Evolutionary conservation across 35 echinoderm and acorn worm species (phyloP).

Genomic region (Apostichopus californicus): DNA sequence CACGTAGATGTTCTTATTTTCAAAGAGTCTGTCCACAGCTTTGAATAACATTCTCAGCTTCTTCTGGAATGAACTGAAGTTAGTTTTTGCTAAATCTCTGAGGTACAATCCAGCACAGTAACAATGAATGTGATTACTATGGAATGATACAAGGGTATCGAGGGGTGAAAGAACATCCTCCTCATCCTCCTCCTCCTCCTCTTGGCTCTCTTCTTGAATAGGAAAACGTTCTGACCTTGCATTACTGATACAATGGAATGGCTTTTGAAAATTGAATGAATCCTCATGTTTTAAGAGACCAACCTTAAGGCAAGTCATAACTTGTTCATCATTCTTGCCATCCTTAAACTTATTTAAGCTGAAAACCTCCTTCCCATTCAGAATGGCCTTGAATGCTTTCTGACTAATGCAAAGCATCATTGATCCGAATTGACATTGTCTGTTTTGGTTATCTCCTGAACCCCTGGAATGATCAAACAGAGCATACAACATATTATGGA

Average conservation of each 20-base stretch:
- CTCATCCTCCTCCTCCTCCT: not conserved
- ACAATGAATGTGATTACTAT: slow-evolving; percentile 35
- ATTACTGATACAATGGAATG: not conserved
- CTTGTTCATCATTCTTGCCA: not conserved
- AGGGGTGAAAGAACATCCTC: not conserved
- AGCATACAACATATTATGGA: slow-evolving; percentile 4
- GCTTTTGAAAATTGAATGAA: not conserved
- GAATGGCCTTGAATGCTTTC: not conserved
- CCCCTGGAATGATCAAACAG: not conserved
- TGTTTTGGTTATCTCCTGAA: not conserved
- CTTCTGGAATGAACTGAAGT: not conserved
- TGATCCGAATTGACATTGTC: not conserved
- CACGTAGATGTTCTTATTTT: slow-evolving; percentile 12
- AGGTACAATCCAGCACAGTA: slow-evolving; percentile 23
- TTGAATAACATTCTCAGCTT: not conserved
- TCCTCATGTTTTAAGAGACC: slow-evolving; percentile 34
- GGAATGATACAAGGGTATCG: slow-evolving; percentile 11
- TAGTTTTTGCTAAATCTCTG: slow-evolving; percentile 23
- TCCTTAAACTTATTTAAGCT: not conserved
- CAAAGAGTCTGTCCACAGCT: not conserved
- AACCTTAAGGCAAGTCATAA: not conserved
- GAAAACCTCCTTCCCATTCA: not conserved
- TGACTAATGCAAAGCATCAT: not conserved
- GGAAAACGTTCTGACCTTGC: not conserved
- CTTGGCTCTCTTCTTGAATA: not conserved